Evolutionary conservation across 2,888 invertebrate species (phyloP).

Genomic region (Catocala nupta): DNA sequence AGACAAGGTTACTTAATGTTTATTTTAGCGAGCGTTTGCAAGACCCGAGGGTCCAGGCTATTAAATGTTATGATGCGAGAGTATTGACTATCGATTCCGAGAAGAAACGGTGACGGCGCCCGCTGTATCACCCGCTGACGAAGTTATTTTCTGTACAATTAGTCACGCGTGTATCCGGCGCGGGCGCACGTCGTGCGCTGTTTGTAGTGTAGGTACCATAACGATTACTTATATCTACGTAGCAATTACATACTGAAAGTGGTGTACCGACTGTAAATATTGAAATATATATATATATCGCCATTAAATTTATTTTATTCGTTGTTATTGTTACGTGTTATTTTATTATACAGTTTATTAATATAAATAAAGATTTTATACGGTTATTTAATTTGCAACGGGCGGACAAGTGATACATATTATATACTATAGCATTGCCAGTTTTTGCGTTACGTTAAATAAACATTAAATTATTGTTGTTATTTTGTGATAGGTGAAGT

Average conservation of each 20-base stretch:
- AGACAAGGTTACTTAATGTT: conserved; percentile 8
- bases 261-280: no score
- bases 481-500: background rate
- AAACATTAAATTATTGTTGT: background rate
- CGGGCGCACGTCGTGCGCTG: conserved; percentile 63
- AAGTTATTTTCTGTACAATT: conserved; percentile 86
- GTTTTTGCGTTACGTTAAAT: no score
- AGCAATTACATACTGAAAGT: no score
- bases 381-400: background rate
- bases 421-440: no score
- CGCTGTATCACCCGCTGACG: conserved; percentile 83
- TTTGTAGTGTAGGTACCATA: background rate
- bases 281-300: no score
- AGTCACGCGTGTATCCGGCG: conserved; percentile 86
- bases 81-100: conserved; percentile 75
- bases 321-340: no score
- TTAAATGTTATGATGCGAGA: conserved; percentile 41
- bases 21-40: conserved; percentile 3
- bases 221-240: no score
- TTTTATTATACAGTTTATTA: no score
- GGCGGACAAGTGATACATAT: background rate
- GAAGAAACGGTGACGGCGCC: conserved; percentile 80
- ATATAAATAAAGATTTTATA: background rate
- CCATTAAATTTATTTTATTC: no score
- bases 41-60: background rate